Evolutionary conservation across 2,113 vertebrate genomes (phyloP), one percentile per base, ranked within the genome.

Genomic region (Dolichotis patagonum): DNA sequence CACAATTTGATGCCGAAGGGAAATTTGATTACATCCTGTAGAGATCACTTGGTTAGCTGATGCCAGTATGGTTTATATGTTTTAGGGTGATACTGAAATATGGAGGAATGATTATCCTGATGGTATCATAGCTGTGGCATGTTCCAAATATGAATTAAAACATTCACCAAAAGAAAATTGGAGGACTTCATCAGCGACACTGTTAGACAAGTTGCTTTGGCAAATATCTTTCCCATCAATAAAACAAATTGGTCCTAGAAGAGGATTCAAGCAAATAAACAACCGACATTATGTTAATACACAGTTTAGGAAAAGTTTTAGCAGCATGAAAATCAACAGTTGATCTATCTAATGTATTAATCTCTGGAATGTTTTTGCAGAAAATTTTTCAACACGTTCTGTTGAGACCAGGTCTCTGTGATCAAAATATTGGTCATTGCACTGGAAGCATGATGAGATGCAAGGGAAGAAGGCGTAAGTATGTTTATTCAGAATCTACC

Each of bases 21-120:
- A n/a, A n/a, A n/a, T n/a, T n/a, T n/a, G n/a, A n/a, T n/a, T n/a
- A n/a, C n/a, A n/a, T n/a, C n/a, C n/a, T n/a, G n/a, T n/a, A n/a
- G n/a, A n/a, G n/a, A n/a, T n/a, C n/a, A n/a, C n/a, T n/a, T 99
- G 99, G 95, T 98, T 99, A 80, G 99, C 99, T 96, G 99, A 99
- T 99, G 99, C 99, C 99, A 99, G 99, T 63, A 99, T 99, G 88
- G 99, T 99, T 22, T 99, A 99, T 96, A 99, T 99, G 98, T 99
- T 99, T 98, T 99, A 99, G 99, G 99, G 99, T 67, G 99, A 99
- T 97, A 99, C 99, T 90, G 99, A 99, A 98, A 98, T 99, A 49
- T 99, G 99, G 94, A 99, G 99, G 96, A 99, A 99, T 88, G 99
- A 99, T 97, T 99, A 99, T 97, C 98, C 99, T 93, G 99, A 99